Base-by-base conservation (phyloP, 2,888 invertebrate genomes). In the Drosophila emarginata region DNA sequence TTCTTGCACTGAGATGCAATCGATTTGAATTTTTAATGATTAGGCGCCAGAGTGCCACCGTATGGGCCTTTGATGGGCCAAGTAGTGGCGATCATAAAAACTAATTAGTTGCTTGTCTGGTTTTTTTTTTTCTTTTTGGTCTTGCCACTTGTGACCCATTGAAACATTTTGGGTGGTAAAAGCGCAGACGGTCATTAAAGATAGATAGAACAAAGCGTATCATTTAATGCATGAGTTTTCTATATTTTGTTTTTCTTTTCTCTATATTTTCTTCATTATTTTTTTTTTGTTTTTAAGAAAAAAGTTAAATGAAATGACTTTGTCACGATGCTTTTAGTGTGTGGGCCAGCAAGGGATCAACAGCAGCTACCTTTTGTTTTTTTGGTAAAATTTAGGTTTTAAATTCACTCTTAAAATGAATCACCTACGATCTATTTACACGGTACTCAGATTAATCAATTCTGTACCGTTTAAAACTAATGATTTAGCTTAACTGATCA, bases 21-120 rank as follows among this genome's bases (percentile, higher is more conserved):
- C 79, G 80, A 89, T 89, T 89, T 89, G 88, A 88, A 89, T 89
- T 89, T 78, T 80, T 89, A 89, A 89, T 89, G 89, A 85, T 80
- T 78, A 87, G 87, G 87, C 89, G 85, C 88, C 89, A 84, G 61
- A 83, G 76, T 80, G 88, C 88, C 82, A 84, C 88, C 67, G 83
- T 70, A 75, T 76, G 53, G 9, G 32, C 68, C 59, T 56, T 57
- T 62, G 32, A 21, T 45, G 11, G 45, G 18, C 76, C 80, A 74
- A 76, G 70, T 76, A 75, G 67, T 76, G 77, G 67, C 71, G 78
- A 75, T 69, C 80, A 85, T 85, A 85, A 85, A 85, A 85, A 71
- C 80, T 85, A 85, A 85, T 85, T 83, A 86, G 86, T 86, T 87
- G 84, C 71, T 67, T 77, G 70, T 77, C 76, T 70, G 45, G 60